phyloP scores from a whole-genome alignment of 2,113 vertebrate genomes.

The Platysteira castanea region DNA sequence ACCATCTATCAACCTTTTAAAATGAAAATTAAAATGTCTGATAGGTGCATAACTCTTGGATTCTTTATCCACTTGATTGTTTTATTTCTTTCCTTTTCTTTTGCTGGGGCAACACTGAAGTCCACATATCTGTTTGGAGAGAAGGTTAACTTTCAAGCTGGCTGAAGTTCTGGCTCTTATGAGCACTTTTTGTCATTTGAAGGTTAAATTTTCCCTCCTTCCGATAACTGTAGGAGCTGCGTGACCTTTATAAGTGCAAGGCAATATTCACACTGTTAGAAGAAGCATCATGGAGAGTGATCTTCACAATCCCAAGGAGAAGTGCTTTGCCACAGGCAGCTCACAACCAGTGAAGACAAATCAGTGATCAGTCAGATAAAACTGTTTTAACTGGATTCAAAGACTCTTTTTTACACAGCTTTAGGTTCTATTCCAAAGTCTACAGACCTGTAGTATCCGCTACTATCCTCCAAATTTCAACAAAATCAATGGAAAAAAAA shows the following conservation, averaged over 20 bases:
- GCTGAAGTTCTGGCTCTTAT: constrained; percentile 12
- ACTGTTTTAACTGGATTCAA: constrained; percentile 62
- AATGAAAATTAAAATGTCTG: constrained; percentile 16
- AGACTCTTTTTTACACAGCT: constrained; percentile 46
- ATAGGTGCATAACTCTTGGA: background rate
- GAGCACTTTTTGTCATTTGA: constrained; percentile 58
- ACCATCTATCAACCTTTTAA: background rate
- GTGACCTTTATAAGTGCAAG: constrained; percentile 71
- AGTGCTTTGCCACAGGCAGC: constrained; percentile 57
- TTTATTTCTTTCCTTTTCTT: background rate
- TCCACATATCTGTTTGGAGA: constrained; percentile 19
- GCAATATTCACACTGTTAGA: constrained; percentile 65
- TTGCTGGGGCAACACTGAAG: background rate
- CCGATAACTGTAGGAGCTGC: constrained; percentile 55
- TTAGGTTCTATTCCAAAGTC: constrained; percentile 51
- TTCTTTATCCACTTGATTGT: background rate
- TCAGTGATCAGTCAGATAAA: constrained; percentile 43
- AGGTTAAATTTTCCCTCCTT: constrained; percentile 64
- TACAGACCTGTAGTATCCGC: background rate
- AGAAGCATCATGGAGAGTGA: constrained; percentile 22
- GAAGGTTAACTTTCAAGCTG: constrained; percentile 17
- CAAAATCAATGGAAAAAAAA: constrained; percentile 38
- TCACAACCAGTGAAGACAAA: constrained; percentile 42
- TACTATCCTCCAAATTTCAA: constrained; percentile 32
- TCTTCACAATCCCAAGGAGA: constrained; percentile 54